Percentiles rank a stretch among this genome's conserved stretches.
Conservation (phyloP, 2,113 vertebrate genomes). For the Casuarius casuarius region DNA sequence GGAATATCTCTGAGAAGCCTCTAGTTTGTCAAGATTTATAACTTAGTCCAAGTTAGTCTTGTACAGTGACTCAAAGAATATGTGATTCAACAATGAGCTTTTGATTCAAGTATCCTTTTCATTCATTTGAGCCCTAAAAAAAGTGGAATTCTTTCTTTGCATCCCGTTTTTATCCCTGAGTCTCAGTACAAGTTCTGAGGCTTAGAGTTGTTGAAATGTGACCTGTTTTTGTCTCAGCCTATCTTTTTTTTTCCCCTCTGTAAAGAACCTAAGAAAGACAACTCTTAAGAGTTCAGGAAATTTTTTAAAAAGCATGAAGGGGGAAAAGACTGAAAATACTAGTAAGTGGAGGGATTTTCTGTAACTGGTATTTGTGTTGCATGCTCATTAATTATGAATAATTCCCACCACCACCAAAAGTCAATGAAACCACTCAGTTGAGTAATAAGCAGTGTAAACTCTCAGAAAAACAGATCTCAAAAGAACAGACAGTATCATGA, state of each 20-base stretch:
- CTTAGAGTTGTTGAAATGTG: background rate
- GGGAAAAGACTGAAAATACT: background rate
- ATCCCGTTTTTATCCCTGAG: background rate
- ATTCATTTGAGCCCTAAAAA: background rate
- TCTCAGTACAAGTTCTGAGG: background rate
- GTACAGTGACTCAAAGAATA: background rate
- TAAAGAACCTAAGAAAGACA: background rate
- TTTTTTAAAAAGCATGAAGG: background rate
- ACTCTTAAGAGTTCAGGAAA: background rate
- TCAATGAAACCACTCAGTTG: background rate
- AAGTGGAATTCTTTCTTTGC: background rate
- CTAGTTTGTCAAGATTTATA: slow-evolving; percentile 24
- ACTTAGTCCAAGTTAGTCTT: background rate
- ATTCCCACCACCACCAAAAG: too few species aligned
- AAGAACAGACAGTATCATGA: background rate
- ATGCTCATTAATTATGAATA: background rate
- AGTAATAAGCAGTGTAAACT: background rate
- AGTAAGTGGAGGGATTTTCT: slow-evolving; percentile 17
- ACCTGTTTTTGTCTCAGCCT: background rate
- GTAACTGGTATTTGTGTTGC: background rate
- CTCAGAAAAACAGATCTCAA: background rate
- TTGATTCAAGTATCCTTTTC: background rate
- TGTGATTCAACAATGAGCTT: background rate
- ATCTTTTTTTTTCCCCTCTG: background rate
- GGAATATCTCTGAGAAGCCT: background rate